Evolutionary conservation across 2,113 vertebrate species (phyloP).

Genomic region (Corvus cornix): DNA sequence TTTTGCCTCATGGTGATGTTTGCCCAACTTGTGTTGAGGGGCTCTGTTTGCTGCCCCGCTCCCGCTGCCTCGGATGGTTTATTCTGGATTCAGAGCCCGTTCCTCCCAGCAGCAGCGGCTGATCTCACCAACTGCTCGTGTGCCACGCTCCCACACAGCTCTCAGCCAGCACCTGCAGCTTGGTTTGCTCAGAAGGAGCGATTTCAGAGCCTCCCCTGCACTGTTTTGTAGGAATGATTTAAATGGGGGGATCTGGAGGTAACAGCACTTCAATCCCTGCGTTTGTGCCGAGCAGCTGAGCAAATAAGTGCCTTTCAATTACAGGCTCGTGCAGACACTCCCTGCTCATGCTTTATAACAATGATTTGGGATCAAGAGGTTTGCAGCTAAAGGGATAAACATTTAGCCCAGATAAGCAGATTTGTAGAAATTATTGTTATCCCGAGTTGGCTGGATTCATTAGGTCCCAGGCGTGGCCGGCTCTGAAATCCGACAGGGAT

Average conservation of each 20-base stretch:
- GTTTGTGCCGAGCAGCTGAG: background rate
- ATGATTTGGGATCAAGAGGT: conserved; percentile 14
- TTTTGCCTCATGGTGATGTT: background rate
- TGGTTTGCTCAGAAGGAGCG: background rate
- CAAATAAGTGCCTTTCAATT: conserved; percentile 53
- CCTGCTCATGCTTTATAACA: conserved; percentile 9
- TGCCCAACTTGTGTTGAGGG: background rate
- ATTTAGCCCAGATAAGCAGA: conserved; percentile 54
- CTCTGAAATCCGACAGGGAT: conserved; percentile 39
- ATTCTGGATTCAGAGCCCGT: background rate
- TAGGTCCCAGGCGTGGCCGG: conserved; percentile 35
- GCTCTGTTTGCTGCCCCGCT: background rate
- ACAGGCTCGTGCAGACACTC: conserved; percentile 3
- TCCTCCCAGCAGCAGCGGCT: background rate
- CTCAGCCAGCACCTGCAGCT: background rate
- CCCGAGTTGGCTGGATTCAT: conserved; percentile 10
- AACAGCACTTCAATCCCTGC: background rate
- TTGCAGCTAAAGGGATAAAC: conserved; percentile 53
- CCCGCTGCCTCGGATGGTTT: background rate
- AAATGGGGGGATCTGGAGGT: background rate
- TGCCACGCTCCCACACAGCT: background rate
- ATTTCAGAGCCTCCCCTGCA: background rate
- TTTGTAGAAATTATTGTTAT: conserved; percentile 56
- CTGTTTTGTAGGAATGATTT: background rate
- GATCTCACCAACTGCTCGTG: background rate